phyloP scores from a whole-genome alignment of 2,797 vertebrate species.

The Trachops cirrhosus region DNA sequence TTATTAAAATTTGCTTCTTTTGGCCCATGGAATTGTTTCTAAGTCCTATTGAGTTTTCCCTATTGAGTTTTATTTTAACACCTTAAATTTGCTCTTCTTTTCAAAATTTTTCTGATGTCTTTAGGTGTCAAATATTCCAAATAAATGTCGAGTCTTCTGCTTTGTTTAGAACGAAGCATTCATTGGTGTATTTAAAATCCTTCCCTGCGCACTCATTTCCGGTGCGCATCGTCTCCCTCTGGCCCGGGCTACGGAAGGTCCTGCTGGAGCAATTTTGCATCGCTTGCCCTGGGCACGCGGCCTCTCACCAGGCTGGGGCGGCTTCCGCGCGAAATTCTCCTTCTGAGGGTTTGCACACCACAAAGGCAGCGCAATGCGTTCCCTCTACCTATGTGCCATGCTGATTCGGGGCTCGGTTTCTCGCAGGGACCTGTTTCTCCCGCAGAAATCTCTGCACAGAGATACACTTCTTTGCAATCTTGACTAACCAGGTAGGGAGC shows the following conservation, averaged over 20 bases:
- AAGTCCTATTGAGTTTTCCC: background rate
- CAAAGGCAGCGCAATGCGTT: fast-evolving
- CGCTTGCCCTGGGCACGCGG: background rate
- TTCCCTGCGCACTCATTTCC: background rate
- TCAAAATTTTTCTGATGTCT: background rate
- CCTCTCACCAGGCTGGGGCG: background rate
- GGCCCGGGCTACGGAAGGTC: background rate
- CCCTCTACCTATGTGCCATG: background rate
- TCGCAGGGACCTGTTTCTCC: fast-evolving
- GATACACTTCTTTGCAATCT: background rate
- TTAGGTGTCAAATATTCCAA: background rate
- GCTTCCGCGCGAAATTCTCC: background rate
- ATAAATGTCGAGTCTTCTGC: background rate
- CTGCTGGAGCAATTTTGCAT: background rate
- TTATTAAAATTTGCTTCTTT: background rate
- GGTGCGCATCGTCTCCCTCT: background rate
- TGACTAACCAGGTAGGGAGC: background rate
- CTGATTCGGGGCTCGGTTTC: background rate
- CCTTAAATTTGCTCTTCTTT: background rate
- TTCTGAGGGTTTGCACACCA: background rate
- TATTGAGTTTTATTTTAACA: background rate
- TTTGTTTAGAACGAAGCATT: background rate
- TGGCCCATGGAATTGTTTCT: background rate
- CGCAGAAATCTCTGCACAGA: background rate
- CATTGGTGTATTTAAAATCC: background rate